phyloP scores from a whole-genome alignment of 2,888 invertebrate species.

The Vesta saturnalis region DNA sequence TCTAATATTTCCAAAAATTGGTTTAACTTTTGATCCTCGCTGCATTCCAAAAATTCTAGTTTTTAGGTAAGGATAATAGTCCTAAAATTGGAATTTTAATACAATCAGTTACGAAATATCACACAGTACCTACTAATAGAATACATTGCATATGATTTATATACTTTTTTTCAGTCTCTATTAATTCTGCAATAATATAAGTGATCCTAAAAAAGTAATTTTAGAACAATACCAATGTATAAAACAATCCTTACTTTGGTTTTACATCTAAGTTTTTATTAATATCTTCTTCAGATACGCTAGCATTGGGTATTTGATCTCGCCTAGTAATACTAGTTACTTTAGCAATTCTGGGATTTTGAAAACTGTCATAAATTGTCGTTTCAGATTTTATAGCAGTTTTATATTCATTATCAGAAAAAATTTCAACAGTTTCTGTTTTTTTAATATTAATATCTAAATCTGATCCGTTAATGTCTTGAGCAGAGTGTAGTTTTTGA shows the following conservation, averaged over 20 bases:
- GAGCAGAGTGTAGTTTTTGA: background rate
- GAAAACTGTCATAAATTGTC: conserved; percentile 26
- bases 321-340: conserved; percentile 19
- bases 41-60: conserved; percentile 41
- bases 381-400: conserved; percentile 27
- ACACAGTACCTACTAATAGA: conserved; percentile 48
- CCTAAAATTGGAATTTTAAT: conserved; percentile 47
- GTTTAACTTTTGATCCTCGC: conserved; percentile 36
- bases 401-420: background rate
- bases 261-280: background rate
- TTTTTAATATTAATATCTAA: background rate
- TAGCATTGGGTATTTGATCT: background rate
- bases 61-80: conserved; percentile 52
- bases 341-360: conserved; percentile 33
- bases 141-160: conserved; percentile 52
- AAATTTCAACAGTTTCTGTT: conserved; percentile 8
- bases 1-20: conserved; percentile 55
- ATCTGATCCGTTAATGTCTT: background rate
- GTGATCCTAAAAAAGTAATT: conserved; percentile 45
- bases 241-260: conserved; percentile 19
- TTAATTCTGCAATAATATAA: conserved; percentile 55
- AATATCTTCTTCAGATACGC: background rate
- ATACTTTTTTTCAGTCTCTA: conserved; percentile 56
- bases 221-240: background rate
- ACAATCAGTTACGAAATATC: background rate